Base-by-base conservation (phyloP, 2,888 invertebrate genomes). In the Drosophila testacea region DNA sequence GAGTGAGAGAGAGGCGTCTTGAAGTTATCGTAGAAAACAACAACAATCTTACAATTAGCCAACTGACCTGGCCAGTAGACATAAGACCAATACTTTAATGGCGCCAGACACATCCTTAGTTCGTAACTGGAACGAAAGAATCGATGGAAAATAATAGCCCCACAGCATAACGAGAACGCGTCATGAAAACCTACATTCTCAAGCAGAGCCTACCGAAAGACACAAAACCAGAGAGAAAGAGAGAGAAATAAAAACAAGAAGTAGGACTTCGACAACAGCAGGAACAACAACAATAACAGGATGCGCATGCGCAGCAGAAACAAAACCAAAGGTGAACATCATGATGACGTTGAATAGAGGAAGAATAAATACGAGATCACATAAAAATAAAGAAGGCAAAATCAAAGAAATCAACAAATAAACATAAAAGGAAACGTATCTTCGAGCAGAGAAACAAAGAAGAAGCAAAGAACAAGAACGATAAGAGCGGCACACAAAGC, bases 351-450 rank as follows among this genome's bases (percentile, higher is more conserved):
- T 77, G 42, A 63, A 41, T 56, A 32, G 62, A 78, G 71, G 71
- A 64, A 77, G 69, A 79, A 65, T 52, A 70, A 68, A 73, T 48
- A 55, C 56, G 32, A 47, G 39, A 30, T 64, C 44, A 69, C 51
- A 69, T 42, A 63, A 41, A 56, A 34, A 48, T 6, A 66, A 83
- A 83, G 79, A 79, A 83, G 16, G 16, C 16, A 79, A 83, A 86
- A 86, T 83, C 81, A 86, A 83, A 86, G 86, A 86, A 81, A 81
- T 86, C 81, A 81, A 83, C 81, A 83, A 86, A 83, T 81, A 83
- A 83, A 75, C 81, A 77, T 81, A 81, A 83, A 83, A 86, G 83
- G 75, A 83, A 83, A 83, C 72, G 87, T 72, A 66, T 79, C 74
- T 70, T 69, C 50, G 69, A 70, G 72, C 60, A 68, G 69, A 69